Evolutionary conservation across 2,888 invertebrate genomes (phyloP), one percentile per base, ranked within the genome.

Genomic region (Theodoxus fluviatilis): DNA sequence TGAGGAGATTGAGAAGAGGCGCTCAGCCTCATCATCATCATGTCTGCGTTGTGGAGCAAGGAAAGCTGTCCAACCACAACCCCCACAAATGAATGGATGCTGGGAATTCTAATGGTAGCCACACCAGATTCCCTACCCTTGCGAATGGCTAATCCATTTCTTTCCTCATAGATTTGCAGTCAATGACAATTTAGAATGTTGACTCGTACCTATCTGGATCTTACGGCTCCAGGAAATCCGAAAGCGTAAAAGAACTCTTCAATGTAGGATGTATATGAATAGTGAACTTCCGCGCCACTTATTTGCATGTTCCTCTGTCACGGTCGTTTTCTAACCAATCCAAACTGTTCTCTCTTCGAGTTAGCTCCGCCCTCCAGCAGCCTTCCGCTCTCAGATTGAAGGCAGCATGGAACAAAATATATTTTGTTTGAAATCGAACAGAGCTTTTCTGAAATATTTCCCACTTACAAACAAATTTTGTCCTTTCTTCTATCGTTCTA

Each of bases 301-400:
- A 61, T 70, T 70, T 68, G 63, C 67, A 71, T 67, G 52, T 9
- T 31, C 33, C 47, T 31, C 65, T 67, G 71, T 69, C 22, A 22
- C 22, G 47, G 18, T 18, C 47, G 22, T 25, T 33, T 40, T 15
- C 18, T 33, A 43, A 18, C 72, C 57, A 70, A 61, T 65, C 52
- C 25, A 28, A 25, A 25, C 18, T n/a, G 25, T n/a, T 7, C 38
- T 67, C 61, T 67, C 69, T 67, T 64, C 64, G 59, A 63, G 64
- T 35, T 47, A 43, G 55, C 61, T 63, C 67, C 69, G 68, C 52
- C 67, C 63, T 33, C 31, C 37, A 43, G 66, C 67, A 64, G 72
- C 64, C 70, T 72, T 72, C 70, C 69, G 67, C 61, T 70, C 63
- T 59, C 69, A 66, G 68, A 61, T 73, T 66, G 38, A 43, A 12